Base-by-base conservation (phyloP, 2,888 invertebrate species). In the Ornithoptera priamus region DNA sequence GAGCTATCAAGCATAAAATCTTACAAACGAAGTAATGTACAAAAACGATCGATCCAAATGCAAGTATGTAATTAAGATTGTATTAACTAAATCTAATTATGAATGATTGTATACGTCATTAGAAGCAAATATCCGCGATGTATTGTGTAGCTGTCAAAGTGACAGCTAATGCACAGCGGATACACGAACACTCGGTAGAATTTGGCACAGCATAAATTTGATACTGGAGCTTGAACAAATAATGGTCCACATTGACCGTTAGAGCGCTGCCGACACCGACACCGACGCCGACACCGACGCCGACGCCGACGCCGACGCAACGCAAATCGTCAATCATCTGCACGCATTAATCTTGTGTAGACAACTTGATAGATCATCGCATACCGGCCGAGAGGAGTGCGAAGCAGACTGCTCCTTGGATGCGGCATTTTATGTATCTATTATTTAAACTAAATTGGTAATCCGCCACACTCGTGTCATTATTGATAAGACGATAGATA, bases 351-450 rank as follows among this genome's bases (percentile, higher is more conserved):
- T 92, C 92, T 92, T 91, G 86, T 86, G 91, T 82, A 90, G 92
- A 92, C 92, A 92, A 90, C 87, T 90, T 92, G 92, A 92, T 91
- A 91, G 90, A 90, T 90, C 91, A 91, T 90, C 89, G 88, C 87
- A 83, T 79, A 81, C 84, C 79, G 81, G 39, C 36, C 70, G n/a
- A 66, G 18, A 12, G 4, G 67, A 70, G 66, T 15, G 22, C 59
- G 63, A 66, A 62, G 7, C n/a, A 8, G 39, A 24, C 67, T 7
- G 57, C 50, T 63, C 36, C 1, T 50, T 78, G 80, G 87, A 87
- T 82, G 69, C 68, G 87, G 83, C 70, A 84, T 65, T 46, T 58
- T 7, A 0, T 7, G 8, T 39, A 8, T 39, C 10, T 10, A 39
- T 10, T 39, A 10, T 10, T 7, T 1, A 1, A 8, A 39, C 1